These are phyloP conservation scores for Gallinago undulata DNA, from an alignment of 2,113 vertebrate species.

Conservation along the genomic window DNA sequence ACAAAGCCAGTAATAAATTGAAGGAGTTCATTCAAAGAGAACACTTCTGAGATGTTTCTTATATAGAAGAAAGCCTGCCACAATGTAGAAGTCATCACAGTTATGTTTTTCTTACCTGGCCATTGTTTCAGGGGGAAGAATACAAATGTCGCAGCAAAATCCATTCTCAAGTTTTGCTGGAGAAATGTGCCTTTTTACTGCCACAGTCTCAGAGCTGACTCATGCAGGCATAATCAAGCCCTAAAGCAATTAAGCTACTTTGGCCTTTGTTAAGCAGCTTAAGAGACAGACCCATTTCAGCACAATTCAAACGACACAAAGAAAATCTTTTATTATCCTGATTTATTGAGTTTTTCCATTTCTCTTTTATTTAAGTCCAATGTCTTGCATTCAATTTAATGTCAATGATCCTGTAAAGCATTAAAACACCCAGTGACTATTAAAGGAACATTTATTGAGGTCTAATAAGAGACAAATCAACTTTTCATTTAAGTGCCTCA, in stretches of 20 bases:
- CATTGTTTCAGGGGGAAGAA: background rate
- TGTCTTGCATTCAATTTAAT: slow-evolving; percentile 54
- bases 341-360: slow-evolving; percentile 57
- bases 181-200: background rate
- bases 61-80: background rate
- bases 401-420: slow-evolving; percentile 38
- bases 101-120: background rate
- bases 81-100: background rate
- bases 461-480: slow-evolving; percentile 66
- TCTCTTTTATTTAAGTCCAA: slow-evolving; percentile 59
- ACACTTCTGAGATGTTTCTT: background rate
- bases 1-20: background rate
- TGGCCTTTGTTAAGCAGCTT: slow-evolving; percentile 14
- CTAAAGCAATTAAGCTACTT: slow-evolving; percentile 22
- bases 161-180: background rate
- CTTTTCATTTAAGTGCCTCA: slow-evolving; percentile 50
- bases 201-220: background rate
- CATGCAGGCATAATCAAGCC: background rate
- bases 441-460: slow-evolving; percentile 54
- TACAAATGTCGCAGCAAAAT: background rate
- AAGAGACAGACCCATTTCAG: slow-evolving; percentile 19
- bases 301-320: slow-evolving; percentile 28
- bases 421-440: slow-evolving; percentile 56
- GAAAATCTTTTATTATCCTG: slow-evolving; percentile 44
- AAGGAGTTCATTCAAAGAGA: background rate